Percentiles rank a stretch among this genome's conserved stretches.
phyloP scores from a whole-genome alignment of 2,888 invertebrate species.

The Nomada hirtipes region DNA sequence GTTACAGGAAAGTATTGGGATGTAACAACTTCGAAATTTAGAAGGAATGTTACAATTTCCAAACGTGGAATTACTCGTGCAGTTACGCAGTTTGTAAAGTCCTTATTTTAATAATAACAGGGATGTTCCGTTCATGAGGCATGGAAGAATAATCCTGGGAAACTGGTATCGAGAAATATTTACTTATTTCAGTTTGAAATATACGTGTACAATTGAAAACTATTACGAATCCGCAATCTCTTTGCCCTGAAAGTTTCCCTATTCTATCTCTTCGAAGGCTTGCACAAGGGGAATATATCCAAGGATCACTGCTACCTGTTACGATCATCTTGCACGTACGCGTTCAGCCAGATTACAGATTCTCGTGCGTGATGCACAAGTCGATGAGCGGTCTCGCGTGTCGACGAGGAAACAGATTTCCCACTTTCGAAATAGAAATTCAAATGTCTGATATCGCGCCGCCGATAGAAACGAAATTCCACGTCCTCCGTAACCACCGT shows the following conservation, averaged over 20 bases:
- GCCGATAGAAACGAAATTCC: no score
- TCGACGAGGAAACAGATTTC: conserved; percentile 18
- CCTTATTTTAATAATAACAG: no score
- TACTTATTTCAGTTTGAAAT: neutral
- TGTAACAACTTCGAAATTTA: no score
- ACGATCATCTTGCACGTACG: conserved; percentile 42
- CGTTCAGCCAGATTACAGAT: conserved; percentile 34
- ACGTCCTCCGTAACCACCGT: no score
- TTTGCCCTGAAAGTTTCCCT: neutral
- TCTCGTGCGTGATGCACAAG: conserved; percentile 32
- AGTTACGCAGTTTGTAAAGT: no score
- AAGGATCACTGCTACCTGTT: conserved; percentile 23
- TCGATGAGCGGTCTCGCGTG: conserved; percentile 18
- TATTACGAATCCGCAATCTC: neutral
- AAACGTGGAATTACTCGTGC: no score
- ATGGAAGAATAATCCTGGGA: neutral
- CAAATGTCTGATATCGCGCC: neutral
- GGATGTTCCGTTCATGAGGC: no score
- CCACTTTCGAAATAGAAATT: neutral
- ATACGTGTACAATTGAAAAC: neutral
- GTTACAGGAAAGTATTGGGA: no score
- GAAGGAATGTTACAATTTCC: no score
- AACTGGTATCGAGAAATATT: neutral
- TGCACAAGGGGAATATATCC: neutral
- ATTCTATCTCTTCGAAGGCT: neutral